Evolutionary conservation across 2,797 vertebrate genomes (phyloP).

Genomic region (Onychomys torridus): DNA sequence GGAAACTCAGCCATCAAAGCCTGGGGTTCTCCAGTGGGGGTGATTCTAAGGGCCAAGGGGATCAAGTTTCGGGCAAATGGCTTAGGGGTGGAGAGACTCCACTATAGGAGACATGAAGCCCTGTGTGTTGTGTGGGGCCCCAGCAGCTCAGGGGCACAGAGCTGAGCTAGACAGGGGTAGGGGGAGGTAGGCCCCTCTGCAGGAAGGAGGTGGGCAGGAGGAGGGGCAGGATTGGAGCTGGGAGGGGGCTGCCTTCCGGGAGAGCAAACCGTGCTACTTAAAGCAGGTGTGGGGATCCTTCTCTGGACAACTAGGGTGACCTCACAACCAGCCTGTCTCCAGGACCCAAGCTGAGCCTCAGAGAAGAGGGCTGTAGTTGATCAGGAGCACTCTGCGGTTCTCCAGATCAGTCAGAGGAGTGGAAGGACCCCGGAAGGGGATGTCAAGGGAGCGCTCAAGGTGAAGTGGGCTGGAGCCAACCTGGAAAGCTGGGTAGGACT

Average conservation of each 20-base stretch:
- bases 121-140: slow-evolving; percentile 63
- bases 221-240: slow-evolving; percentile 15
- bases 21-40: slow-evolving; percentile 69
- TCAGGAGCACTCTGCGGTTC: not conserved
- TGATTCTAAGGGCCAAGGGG: slow-evolving; percentile 82
- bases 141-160: not conserved
- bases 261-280: slow-evolving; percentile 55
- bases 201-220: not conserved
- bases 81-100: slow-evolving; percentile 48
- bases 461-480: slow-evolving; percentile 12
- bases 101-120: not conserved
- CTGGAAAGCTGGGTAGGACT: slow-evolving; percentile 16
- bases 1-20: slow-evolving; percentile 81
- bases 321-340: not conserved
- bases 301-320: not conserved
- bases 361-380: not conserved
- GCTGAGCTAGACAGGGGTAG: not conserved
- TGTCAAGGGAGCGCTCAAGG: not conserved
- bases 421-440: not conserved
- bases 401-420: not conserved
- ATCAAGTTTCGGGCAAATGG: slow-evolving; percentile 86
- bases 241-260: slow-evolving; percentile 46
- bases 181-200: slow-evolving; percentile 10
- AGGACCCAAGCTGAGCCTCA: not conserved
- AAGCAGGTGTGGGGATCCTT: slow-evolving; percentile 68